Percentiles rank a stretch among this genome's conserved stretches.
Conservation (phyloP, 2,797 vertebrate species). For the Bucorvus abyssinicus region DNA sequence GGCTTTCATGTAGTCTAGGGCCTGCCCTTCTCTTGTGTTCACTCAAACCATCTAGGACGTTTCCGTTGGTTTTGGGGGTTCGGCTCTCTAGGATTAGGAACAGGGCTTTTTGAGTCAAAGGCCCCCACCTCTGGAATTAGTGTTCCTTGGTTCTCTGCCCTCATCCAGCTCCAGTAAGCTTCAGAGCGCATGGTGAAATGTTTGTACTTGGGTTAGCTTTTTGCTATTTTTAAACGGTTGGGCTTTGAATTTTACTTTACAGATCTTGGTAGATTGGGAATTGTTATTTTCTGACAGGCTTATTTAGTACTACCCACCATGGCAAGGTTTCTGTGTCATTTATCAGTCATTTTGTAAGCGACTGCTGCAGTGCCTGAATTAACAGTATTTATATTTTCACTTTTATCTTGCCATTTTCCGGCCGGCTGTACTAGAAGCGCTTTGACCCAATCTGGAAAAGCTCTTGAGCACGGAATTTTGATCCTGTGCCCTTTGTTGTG, state of each 20-base stretch:
- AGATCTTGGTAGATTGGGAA: not conserved
- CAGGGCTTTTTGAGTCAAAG: not conserved
- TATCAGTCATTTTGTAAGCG: not conserved
- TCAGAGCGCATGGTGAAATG: not conserved
- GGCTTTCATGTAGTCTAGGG: not conserved
- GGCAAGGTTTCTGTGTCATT: not conserved
- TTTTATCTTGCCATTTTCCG: not conserved
- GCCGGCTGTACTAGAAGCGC: not conserved
- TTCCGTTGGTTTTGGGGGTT: not conserved
- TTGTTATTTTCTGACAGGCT: not conserved
- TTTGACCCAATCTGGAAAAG: not conserved
- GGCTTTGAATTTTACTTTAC: not conserved
- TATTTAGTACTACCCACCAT: not conserved
- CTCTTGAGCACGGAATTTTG: not conserved
- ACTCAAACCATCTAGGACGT: not conserved
- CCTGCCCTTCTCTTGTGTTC: not conserved
- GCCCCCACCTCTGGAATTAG: slow-evolving; percentile 13
- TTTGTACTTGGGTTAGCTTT: slow-evolving; percentile 13
- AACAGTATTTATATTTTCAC: not conserved
- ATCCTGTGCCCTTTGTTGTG: not conserved
- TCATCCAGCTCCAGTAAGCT: not conserved
- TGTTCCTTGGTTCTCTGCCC: slow-evolving; percentile 28
- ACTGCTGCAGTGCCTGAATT: not conserved
- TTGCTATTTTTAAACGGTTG: slow-evolving; percentile 1
- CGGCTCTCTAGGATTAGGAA: not conserved